phyloP scores from a whole-genome alignment of 1,140 invertebrate species.

The Maniola jurtina region DNA sequence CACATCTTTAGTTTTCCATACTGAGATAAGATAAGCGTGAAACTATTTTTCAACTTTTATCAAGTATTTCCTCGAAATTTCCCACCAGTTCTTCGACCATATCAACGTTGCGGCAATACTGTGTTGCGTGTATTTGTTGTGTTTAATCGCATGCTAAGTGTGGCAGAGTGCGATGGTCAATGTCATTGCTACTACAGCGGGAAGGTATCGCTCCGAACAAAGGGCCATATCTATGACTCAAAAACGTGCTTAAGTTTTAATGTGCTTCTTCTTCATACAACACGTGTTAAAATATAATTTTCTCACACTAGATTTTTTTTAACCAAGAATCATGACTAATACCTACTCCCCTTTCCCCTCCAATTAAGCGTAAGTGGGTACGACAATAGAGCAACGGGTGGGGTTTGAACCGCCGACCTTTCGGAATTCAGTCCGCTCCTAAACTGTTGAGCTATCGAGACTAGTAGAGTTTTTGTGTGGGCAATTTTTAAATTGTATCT shows the following conservation, averaged over 20 bases:
- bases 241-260: conserved; percentile 44
- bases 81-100: neutral
- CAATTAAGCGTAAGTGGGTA: no score
- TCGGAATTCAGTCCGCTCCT: no score
- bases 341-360: no score
- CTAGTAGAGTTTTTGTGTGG: no score
- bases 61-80: neutral
- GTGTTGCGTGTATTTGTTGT: conserved; percentile 33
- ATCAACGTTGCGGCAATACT: conserved; percentile 20
- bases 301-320: no score
- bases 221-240: conserved; percentile 40
- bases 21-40: no score
- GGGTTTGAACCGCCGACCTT: no score
- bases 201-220: conserved; percentile 37
- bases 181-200: conserved; percentile 46
- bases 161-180: conserved; percentile 47
- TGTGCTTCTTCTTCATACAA: conserved; percentile 34
- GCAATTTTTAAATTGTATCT: no score
- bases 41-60: neutral
- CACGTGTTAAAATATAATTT: conserved; percentile 20
- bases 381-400: no score
- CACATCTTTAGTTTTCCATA: no score
- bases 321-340: no score
- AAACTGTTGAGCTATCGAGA: no score
- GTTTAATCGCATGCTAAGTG: conserved; percentile 42